Evolutionary conservation across 2,888 invertebrate genomes (phyloP), one percentile per base, ranked within the genome.

Genomic region (Cantharis rufa): DNA sequence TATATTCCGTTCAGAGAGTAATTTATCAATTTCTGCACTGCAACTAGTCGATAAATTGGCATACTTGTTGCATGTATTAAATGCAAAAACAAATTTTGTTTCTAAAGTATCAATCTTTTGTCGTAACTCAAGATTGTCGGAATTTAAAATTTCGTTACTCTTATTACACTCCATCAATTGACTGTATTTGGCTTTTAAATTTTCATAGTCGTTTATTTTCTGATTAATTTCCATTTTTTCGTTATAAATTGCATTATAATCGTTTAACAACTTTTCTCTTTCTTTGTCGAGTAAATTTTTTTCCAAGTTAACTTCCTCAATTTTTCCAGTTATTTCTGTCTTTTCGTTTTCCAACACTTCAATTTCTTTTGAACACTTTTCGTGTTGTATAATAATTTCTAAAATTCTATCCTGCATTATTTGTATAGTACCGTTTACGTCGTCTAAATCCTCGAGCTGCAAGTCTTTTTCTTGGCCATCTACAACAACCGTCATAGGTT

Each of bases 171-270:
- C 62, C 18, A 32, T 13, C 11, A 72, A 10, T 28, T 75, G 32
- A 62, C 69, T 28, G 61, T 74, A 74, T 63, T 77, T 71, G 16
- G 24, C 62, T 72, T 68, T 16, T 27, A 68, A 48, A 61, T 21
- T 62, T 13, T 62, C 27, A 27, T 71, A n/a, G 28, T 24, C n/a
- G 15, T 10, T n/a, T 11, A 71, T 21, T 10, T 66, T 62, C 27
- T 68, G 68, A n/a, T 68, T 68, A 9, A 61, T 21, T 61, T 28
- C 61, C 13, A 71, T 68, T 74, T 87, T 86, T 82, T 87, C 86
- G 0, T 84, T 75, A 24, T 86, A 77, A 61, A 86, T 84, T 75
- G 86, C 85, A 1, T 83, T 83, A 7, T 88, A 82, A 79, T 83
- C 84, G 77, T 86, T 84, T 3, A 77, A 32, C 21, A 82, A 71